Evolutionary conservation across 2,888 invertebrate species (phyloP).

Genomic region (Drosophila infuscata): DNA sequence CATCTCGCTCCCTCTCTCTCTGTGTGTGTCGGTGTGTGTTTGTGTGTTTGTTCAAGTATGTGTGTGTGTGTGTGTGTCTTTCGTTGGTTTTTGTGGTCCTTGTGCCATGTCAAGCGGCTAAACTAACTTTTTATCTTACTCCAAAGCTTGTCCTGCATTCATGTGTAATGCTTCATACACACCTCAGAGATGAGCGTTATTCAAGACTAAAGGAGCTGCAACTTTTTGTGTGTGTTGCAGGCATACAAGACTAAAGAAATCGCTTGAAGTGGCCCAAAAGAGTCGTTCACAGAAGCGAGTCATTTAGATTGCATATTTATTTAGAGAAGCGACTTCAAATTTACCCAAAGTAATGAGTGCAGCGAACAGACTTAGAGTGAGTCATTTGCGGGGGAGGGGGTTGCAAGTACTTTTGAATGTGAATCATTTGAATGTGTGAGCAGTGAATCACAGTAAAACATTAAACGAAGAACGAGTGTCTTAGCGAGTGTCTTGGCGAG

Average conservation of each 20-base stretch:
- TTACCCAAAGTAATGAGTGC: neutral
- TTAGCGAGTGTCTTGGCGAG: neutral
- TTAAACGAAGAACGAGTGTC: neutral
- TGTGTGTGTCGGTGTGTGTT: conserved; percentile 12
- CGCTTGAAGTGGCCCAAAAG: neutral
- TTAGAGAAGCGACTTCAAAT: neutral
- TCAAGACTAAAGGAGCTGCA: conserved; percentile 17
- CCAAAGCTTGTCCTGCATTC: conserved; percentile 23
- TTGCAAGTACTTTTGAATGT: neutral
- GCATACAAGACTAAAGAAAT: neutral
- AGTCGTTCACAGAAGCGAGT: neutral
- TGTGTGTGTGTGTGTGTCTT: conserved; percentile 25
- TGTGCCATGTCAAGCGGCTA: conserved; percentile 71
- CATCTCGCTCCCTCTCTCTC: conserved; percentile 39
- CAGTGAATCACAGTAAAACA: neutral
- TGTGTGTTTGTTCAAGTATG: conserved; percentile 20
- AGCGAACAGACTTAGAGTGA: neutral
- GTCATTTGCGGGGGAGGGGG: neutral
- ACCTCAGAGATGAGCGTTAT: conserved; percentile 21
- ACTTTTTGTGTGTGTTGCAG: neutral
- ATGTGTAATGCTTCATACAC: conserved; percentile 15
- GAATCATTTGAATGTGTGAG: neutral
- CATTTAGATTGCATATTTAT: neutral
- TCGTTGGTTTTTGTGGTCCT: conserved; percentile 73
- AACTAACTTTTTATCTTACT: conserved; percentile 44